phyloP scores from a whole-genome alignment of 2,113 vertebrate genomes.

The Paradisaea rubra region DNA sequence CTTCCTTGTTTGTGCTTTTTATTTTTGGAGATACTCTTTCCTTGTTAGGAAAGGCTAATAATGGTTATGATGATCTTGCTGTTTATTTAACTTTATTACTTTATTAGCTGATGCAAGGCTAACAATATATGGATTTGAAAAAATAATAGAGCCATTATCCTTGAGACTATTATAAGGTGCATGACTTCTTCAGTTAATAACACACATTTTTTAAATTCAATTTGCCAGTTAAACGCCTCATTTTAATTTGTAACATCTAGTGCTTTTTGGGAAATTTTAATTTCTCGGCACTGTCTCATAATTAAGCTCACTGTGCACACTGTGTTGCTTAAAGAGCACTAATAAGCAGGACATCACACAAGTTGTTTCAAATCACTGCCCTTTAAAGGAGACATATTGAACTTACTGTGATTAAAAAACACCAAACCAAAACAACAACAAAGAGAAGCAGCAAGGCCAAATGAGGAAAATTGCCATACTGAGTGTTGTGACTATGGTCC shows the following conservation, averaged over 20 bases:
- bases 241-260: background rate
- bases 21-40: background rate
- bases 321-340: background rate
- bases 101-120: background rate
- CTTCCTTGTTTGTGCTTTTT: background rate
- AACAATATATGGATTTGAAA: background rate
- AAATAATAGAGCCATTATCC: background rate
- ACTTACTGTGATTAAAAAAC: background rate
- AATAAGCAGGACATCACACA: background rate
- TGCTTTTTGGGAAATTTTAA: background rate
- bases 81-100: background rate
- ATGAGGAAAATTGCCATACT: accelerated
- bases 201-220: background rate
- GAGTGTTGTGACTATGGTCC: background rate
- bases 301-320: background rate
- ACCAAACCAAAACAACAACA: background rate
- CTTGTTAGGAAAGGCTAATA: background rate
- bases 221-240: background rate
- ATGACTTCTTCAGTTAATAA: background rate
- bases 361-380: background rate
- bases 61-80: background rate
- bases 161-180: background rate
- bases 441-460: background rate
- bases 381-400: background rate
- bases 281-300: background rate